Base-by-base conservation (phyloP, 2,888 invertebrate species). In the Apomyelois bistriatella region DNA sequence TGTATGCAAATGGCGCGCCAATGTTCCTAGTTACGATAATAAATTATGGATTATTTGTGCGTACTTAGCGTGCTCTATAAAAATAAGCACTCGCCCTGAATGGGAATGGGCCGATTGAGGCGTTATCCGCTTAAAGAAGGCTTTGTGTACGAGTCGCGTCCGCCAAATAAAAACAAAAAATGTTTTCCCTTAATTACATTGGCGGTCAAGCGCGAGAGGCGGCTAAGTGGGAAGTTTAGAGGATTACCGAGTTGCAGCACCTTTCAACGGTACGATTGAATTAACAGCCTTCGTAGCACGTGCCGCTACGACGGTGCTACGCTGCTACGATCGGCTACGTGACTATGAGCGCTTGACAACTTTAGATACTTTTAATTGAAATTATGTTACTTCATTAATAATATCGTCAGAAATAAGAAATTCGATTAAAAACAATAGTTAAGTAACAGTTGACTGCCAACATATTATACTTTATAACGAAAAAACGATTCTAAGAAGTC, bases 261-360 rank as follows among this genome's bases (percentile, higher is more conserved):
- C 75, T 78, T 76, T 72, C 70, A 67, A 63, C 66, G 71, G 64
- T 64, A 63, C 63, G 69, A 75, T 75, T 72, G 71, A 76, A 81
- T 79, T 76, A 78, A 73, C 74, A 75, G 68, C 80, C 78, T 79
- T 57, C 76, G 75, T 74, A 74, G 74, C 72, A 70, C 70, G 73
- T 73, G 76, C 59, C 66, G 65, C 65, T 66, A 64, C 72, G 64
- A 57, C 53, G 56, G 58, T 52, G 65, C 64, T 72, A 68, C 70
- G 68, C 60, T 56, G 56, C 52, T 57, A 58, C 52, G 58, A 59
- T 53, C 57, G 52, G 60, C 66, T 70, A 66, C 68, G 60, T 40
- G 38, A 22, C 36, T 37, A 13, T 12, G 36, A 37, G 8, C n/a
- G 37, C 3, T 7, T 22, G 28, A 10, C 15, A 28, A 22, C 38